Evolutionary conservation across 2,888 invertebrate species (phyloP).

Genomic region (Troides oblongomaculatus): DNA sequence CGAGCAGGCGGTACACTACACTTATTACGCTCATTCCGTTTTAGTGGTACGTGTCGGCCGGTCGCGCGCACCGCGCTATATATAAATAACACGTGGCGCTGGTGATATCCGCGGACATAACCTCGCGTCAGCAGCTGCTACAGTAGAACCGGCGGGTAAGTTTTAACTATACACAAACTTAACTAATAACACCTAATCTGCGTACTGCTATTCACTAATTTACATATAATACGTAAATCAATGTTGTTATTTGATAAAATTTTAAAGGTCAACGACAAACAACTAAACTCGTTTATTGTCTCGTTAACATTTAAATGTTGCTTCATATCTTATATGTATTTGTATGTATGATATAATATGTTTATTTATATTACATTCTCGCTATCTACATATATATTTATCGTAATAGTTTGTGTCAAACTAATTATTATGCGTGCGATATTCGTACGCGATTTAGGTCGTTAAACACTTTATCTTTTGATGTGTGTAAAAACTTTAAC

Average conservation of each 20-base stretch:
- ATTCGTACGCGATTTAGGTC: conserved; percentile 14
- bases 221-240: neutral
- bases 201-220: neutral
- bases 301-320: neutral
- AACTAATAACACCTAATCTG: no score
- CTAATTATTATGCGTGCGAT: neutral
- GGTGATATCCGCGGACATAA: conserved; percentile 49
- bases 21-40: conserved; percentile 57
- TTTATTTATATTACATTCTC: neutral
- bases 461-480: conserved; percentile 6
- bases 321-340: neutral
- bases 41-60: conserved; percentile 55
- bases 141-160: conserved; percentile 35
- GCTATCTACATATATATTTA: neutral
- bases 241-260: neutral
- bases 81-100: conserved; percentile 65
- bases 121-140: conserved; percentile 38
- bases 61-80: conserved; percentile 51
- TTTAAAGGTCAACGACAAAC: neutral
- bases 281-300: neutral
- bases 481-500: neutral
- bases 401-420: neutral
- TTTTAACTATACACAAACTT: conserved; percentile 4
- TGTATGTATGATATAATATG: neutral
- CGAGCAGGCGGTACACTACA: conserved; percentile 3